These are phyloP conservation scores for Drosophila auraria DNA, from an alignment of 1,140 invertebrate genomes.

Conservation along the genomic window DNA sequence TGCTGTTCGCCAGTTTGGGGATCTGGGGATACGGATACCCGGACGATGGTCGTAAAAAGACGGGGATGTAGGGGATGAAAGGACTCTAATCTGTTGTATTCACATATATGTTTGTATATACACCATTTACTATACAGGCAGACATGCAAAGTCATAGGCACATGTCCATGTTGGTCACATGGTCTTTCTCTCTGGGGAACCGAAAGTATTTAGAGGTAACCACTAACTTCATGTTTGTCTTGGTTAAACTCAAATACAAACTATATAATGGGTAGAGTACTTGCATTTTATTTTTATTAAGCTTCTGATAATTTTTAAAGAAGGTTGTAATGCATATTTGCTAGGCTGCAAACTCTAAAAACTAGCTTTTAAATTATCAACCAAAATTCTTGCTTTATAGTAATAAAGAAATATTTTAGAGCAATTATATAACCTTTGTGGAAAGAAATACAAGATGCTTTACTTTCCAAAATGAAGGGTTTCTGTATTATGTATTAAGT, in stretches of 20 bases:
- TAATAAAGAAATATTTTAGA: neutral
- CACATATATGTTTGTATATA: neutral
- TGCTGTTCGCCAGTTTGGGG: constrained; percentile 27
- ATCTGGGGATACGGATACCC: constrained; percentile 27
- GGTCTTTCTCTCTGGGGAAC: constrained; percentile 6
- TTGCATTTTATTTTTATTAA: too few relatives aligned
- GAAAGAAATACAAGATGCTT: too few relatives aligned
- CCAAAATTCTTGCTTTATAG: neutral
- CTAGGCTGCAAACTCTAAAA: too few relatives aligned
- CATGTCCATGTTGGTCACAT: neutral
- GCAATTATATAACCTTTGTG: too few relatives aligned
- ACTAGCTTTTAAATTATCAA: too few relatives aligned
- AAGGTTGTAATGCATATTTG: too few relatives aligned
- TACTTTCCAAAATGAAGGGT: too few relatives aligned
- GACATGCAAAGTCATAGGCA: constrained; percentile 26
- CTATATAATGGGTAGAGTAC: neutral
- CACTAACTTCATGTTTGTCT: neutral
- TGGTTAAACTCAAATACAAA: neutral
- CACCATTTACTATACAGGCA: neutral
- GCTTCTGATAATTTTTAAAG: too few relatives aligned
- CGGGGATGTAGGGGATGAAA: constrained; percentile 9
- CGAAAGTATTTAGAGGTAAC: neutral
- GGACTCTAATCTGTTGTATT: constrained; percentile 35
- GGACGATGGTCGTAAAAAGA: constrained; percentile 15
- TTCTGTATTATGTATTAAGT: too few relatives aligned